Evolutionary conservation across 2,888 invertebrate genomes (phyloP), one percentile per base, ranked within the genome.

Genomic region (Harmothoe impar): DNA sequence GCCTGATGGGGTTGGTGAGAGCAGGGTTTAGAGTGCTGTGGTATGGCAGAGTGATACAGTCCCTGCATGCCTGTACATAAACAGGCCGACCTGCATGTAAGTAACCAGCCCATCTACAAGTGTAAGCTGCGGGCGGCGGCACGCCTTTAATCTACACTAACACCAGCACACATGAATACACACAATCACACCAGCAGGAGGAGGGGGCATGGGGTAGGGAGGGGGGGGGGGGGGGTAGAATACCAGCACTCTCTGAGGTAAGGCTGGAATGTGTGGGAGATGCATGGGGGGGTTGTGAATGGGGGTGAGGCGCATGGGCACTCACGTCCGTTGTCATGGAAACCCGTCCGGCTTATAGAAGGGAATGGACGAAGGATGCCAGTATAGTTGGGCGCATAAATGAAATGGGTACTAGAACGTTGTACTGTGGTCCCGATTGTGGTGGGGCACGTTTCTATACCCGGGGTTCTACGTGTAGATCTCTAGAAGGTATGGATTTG

Each of bases 41-140:
- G 43, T 43, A 43, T 43, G 43, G 43, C 10, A 7, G 3, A 43
- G 10, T 3, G 43, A 43, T 43, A n/a, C 43, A 43, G 3, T 7
- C 43, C 10, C 43, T 43, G 62, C 20, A 62, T 62, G 62, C 62
- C 62, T 62, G 20, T 62, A n/a, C 62, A 62, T 62, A n/a, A 62
- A n/a, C 20, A n/a, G 12, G 7, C 62, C n/a, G 3, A 20, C 7
- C 62, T 12, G 3, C 43, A 43, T 62, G 1, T 62, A n/a, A 62
- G 62, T 62, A 62, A n/a, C 62, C 20, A 20, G 7, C 62, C n/a
- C 62, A 62, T 62, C 62, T 62, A n/a, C 62, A 62, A 62, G 62
- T 62, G 62, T 62, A 62, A 62, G 62, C 15, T 15, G 15, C 15
- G 62, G 7, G 12, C 3, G 62, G 7, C 62, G 62, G 62, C 62